Evolutionary conservation across 2,888 invertebrate species (phyloP), one percentile per base, ranked within the genome.

Genomic region (Eueremaeus valkanovi): DNA sequence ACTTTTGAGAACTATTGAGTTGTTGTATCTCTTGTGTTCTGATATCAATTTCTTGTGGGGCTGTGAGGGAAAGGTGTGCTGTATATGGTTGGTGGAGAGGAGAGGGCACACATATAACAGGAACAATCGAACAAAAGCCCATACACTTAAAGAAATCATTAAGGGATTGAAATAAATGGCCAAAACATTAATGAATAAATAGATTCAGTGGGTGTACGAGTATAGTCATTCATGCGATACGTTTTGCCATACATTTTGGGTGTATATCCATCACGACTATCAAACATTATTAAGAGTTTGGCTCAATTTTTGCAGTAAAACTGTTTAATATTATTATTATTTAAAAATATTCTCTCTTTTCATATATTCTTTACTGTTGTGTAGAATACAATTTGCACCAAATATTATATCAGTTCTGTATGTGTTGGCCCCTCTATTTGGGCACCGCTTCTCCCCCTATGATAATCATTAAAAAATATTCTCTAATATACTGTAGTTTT

Each of bases 251-350:
- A n/a, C n/a, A n/a, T n/a, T n/a, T 66, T 36, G 66, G 66, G 66
- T 66, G 66, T 33, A 66, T 66, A 66, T 66, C 36, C 66, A 66
- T 66, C 66, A 66, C 66, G 66, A 66, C 40, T 66, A 66, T 66
- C 66, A 66, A 66, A 66, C 66, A 66, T 66, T 66, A 66, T 66
- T 66, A 66, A 66, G 36, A 66, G n/a, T 66, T 31, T n/a, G 9
- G 6, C 6, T 55, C 55, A 9, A 18, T 51, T 16, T 51, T 51
- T 51, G 6, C 18, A 36, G 11, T 36, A 36, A 36, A 8, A 36
- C 11, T 36, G 5, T 36, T 36, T 36, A 5, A 36, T 36, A 36
- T 36, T n/a, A n/a, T n/a, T n/a, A n/a, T n/a, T n/a, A 36, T 36
- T 36, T 36, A 36, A 36, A 36, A n/a, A 8, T 5, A 36, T 36